Base-by-base conservation (phyloP, 1,140 invertebrate species). In the Linepithema humile region DNA sequence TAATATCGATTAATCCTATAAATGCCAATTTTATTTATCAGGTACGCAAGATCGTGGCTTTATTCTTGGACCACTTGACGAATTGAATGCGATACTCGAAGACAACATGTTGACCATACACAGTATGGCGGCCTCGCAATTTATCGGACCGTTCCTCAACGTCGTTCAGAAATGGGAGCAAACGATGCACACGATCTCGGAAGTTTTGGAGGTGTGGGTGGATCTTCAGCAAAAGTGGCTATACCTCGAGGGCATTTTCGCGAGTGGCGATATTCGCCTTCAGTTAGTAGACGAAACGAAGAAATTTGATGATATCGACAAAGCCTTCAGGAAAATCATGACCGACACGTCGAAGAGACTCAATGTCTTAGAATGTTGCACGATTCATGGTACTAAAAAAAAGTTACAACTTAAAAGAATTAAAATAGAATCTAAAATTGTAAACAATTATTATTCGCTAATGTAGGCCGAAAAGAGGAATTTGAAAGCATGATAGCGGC, bases 51-150 rank as follows among this genome's bases (percentile, higher is more conserved):
- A 96, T 85, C 92, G 96, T 35, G 96, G 97, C 2, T 97, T 95
- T 91, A 96, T 97, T 67, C 94, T 99, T 29, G 97, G 97, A 29
- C 95, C 97, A 0, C 96, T 97, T 38, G 97, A 98, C 85, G 97
- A 98, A 70, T 95, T 98, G 43, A 95, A 96, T 64, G 96, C 97
- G 92, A 95, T 96, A 12, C 92, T 99, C 0, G 98, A 99, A 92
- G 98, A 99, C 90, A 98, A 98, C 89, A 96, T 96, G 57, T 97
- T 98, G 96, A 97, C 97, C 89, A 92, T 99, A 29, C 98, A 98
- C 93, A 97, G 97, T 67, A 98, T 99, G 97, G 97, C 97, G 15
- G 97, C 97, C 0, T 98, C 98, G 20, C 96, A 97, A 92, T 99
- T 98, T 91, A 96, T 98, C 82, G 98, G 97, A 0, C 98, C 98